Percentiles rank a stretch among this genome's conserved stretches.
phyloP scores from a whole-genome alignment of 2,797 vertebrate species.

The Pangasius larnaudii region DNA sequence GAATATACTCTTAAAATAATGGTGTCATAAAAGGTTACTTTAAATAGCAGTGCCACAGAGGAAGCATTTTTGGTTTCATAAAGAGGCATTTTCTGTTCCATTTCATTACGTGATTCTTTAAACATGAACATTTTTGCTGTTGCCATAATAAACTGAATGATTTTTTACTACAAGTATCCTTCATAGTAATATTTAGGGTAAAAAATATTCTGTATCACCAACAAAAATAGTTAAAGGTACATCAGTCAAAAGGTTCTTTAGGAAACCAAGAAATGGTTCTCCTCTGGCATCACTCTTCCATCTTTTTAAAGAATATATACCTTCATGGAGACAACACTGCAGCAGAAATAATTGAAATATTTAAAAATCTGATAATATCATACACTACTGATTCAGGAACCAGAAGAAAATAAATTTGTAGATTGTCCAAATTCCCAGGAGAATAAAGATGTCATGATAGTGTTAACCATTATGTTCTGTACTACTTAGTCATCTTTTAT shows the following conservation, averaged over 20 bases:
- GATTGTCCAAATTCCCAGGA: background rate
- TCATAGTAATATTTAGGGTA: background rate
- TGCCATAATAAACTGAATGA: background rate
- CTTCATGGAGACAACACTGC: background rate
- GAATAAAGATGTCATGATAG: background rate
- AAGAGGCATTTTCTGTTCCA: background rate
- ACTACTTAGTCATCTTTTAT: background rate
- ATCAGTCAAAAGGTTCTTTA: background rate
- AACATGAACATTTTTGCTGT: background rate
- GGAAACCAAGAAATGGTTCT: background rate
- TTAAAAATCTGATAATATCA: background rate
- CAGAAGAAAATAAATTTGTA: background rate
- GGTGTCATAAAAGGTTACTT: constrained; percentile 5
- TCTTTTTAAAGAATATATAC: background rate
- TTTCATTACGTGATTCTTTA: background rate
- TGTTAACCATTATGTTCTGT: background rate
- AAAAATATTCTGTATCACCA: background rate
- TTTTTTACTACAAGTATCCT: background rate
- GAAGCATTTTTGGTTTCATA: background rate
- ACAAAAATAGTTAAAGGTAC: background rate
- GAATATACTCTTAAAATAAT: background rate
- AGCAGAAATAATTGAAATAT: background rate
- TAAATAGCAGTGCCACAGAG: background rate
- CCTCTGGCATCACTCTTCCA: background rate
- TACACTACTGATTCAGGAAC: background rate